Evolutionary conservation across 2,888 invertebrate species (phyloP).

Genomic region (Boloria selene): DNA sequence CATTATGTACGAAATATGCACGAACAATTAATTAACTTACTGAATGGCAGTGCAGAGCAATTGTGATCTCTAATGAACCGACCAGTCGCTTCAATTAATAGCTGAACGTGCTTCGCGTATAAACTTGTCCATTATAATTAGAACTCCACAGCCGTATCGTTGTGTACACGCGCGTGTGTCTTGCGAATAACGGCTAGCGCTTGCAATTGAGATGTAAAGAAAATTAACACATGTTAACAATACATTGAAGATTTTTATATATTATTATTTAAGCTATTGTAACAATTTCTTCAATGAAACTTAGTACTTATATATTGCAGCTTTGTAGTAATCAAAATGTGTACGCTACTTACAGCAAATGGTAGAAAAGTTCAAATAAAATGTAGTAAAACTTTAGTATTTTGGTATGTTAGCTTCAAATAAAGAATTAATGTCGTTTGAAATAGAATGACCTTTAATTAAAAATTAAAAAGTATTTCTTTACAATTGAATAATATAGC

Average conservation of each 20-base stretch:
- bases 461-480: no score
- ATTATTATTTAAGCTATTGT: no score
- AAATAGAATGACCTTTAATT: no score
- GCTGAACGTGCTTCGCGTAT: slow-evolving; percentile 66
- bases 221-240: slow-evolving; percentile 3
- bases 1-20: slow-evolving; percentile 35
- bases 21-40: slow-evolving; percentile 60
- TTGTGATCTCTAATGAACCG: slow-evolving; percentile 70
- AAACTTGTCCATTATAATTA: slow-evolving; percentile 54
- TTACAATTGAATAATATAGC: no score
- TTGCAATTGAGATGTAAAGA: slow-evolving; percentile 18
- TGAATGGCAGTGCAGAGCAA: slow-evolving; percentile 56
- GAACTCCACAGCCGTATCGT: slow-evolving; percentile 38
- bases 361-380: no score
- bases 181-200: slow-evolving; percentile 9
- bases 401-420: no score
- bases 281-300: no score
- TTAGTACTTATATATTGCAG: no score
- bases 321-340: no score
- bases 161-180: slow-evolving; percentile 24
- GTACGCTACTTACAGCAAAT: no score
- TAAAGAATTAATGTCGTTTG: no score
- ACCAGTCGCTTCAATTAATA: slow-evolving; percentile 66
- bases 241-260: not conserved
- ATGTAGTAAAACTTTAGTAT: no score